Conservation (phyloP, 2,113 vertebrate species). For the Cacatua alba region DNA sequence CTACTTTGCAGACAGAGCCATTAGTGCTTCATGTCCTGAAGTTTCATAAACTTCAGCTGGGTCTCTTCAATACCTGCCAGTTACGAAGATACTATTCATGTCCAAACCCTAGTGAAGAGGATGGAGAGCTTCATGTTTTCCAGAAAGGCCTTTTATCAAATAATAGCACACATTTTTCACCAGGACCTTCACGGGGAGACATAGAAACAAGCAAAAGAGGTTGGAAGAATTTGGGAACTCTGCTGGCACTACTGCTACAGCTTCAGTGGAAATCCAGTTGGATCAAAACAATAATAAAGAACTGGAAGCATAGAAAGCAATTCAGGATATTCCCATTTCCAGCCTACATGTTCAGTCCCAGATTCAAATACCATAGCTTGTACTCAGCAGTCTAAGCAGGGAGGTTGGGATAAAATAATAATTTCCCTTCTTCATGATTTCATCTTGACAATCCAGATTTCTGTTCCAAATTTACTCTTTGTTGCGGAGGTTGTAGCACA, state of each 20-base stretch:
- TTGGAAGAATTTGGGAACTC: not conserved
- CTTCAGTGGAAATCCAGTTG: not conserved
- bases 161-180: not conserved
- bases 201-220: not conserved
- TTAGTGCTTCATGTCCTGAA: not conserved
- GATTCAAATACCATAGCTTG: not conserved
- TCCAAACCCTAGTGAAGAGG: not conserved
- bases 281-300: not conserved
- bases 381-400: not conserved
- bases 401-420: not conserved
- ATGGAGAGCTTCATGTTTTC: not conserved
- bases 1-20: not conserved
- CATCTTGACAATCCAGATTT: not conserved
- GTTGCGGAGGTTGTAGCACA: not conserved
- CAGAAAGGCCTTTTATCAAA: not conserved
- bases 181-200: not conserved
- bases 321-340: not conserved
- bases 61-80: not conserved
- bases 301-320: not conserved
- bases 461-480: not conserved
- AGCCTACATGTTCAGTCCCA: not conserved
- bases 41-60: not conserved
- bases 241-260: not conserved
- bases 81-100: not conserved
- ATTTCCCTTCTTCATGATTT: not conserved